These are phyloP conservation scores for Brachionus paranguensis DNA, from an alignment of 1,140 invertebrate species.

Conservation along the genomic window DNA sequence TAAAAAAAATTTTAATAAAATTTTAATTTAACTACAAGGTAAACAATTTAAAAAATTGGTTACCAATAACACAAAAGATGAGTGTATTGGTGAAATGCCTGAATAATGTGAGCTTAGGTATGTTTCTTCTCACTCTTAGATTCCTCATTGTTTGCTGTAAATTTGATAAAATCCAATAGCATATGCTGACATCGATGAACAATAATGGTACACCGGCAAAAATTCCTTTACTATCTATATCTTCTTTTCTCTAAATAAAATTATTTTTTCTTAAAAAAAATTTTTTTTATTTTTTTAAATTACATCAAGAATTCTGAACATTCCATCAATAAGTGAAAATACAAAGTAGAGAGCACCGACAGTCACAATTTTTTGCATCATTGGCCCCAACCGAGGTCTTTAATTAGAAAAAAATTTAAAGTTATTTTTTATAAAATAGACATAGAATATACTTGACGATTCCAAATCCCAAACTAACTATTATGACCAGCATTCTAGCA, in stretches of 20 bases:
- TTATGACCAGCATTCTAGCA: conserved; percentile 83
- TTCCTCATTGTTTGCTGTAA: conserved; percentile 80
- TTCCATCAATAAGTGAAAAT: conserved; percentile 73
- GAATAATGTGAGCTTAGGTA: conserved; percentile 82
- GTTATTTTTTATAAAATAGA: too few relatives aligned
- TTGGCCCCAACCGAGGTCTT: conserved; percentile 75
- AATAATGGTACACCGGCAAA: conserved; percentile 69
- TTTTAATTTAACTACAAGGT: neutral
- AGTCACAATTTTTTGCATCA: conserved; percentile 74
- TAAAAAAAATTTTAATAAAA: conserved; percentile 41
- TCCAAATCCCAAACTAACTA: conserved; percentile 85
- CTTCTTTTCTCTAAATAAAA: conserved; percentile 60
- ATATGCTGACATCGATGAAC: conserved; percentile 63
- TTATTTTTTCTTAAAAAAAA: neutral
- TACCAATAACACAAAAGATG: conserved; percentile 73
- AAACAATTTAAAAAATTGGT: conserved; percentile 6
- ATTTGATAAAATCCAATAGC: conserved; percentile 67
- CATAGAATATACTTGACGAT: conserved; percentile 73
- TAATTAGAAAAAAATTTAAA: conserved; percentile 45
- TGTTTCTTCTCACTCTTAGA: conserved; percentile 66
- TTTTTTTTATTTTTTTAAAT: neutral
- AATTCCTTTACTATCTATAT: conserved; percentile 64
- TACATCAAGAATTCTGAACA: conserved; percentile 64
- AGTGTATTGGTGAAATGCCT: conserved; percentile 86
- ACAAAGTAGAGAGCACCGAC: conserved; percentile 74